Evolutionary conservation across 1,140 invertebrate genomes (phyloP), one percentile per base, ranked within the genome.

Genomic region (Ostrea denselamellosa): DNA sequence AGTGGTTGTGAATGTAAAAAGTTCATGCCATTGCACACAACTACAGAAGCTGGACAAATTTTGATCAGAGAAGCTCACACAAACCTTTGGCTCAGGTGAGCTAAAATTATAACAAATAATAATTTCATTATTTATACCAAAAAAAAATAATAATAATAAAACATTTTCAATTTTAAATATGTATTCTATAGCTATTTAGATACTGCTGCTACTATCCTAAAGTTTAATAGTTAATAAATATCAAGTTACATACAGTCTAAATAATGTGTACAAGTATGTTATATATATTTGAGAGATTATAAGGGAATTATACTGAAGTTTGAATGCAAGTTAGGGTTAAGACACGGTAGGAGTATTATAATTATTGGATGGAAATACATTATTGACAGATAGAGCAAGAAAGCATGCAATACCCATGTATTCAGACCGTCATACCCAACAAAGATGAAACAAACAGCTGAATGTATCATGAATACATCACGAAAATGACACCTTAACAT

Each of bases 381-480:
- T n/a, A 77, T 34, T 34, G 22, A 28, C 12, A 34, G 10, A 28
- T 71, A 28, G 25, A 34, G 28, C 17, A 19, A 34, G 68, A 77
- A 77, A 77, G 68, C 68, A 77, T 77, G 68, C 68, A 77, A 25
- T 77, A 10, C 14, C 68, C 68, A 77, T 28, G 14, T 14, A 25
- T 10, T 28, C 25, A 77, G 68, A 77, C 68, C 68, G 28, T 28
- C 22, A 77, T 25, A 77, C 25, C 68, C 68, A 77, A 17, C 12
- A 62, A 19, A 62, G 56, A 62, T 62, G 56, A 62, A 62, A 62
- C 68, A 77, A 77, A 77, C 68, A 77, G 28, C 68, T 77, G 68
- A 77, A 7, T 62, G 56, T 62, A 62, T 5, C 17, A 62, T 62
- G 19, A 17, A 62, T 62, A 62, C 19, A 62, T 62, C 56, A 62